Base-by-base conservation (phyloP, 2,888 invertebrate species). In the Drosophila mayaguana region DNA sequence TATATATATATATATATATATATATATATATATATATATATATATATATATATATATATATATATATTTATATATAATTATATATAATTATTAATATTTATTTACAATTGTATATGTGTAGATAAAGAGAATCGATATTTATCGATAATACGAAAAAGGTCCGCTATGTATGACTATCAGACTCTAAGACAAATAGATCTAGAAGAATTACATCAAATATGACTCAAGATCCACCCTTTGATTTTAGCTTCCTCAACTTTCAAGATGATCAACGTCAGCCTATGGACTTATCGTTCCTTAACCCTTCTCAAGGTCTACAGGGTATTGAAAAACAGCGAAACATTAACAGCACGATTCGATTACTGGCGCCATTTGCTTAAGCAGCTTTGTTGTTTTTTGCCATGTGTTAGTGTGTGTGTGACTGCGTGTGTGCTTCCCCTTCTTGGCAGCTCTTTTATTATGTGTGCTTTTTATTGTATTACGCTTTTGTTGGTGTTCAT, bases 381-480 rank as follows among this genome's bases (percentile, higher is more conserved):
- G 65, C 50, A 69, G 48, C 20, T 56, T 53, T 53, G 73, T 78
- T 75, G 51, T 62, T 50, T 45, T 34, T 63, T 61, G 56, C 9
- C 11, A 1, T 61, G 20, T 42, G 50, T 65, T 22, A 14, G 22
- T 18, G 18, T 57, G 28, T 38, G 48, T 66, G 34, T 18, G 25
- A 20, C 14, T 61, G 56, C 43, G 34, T 53, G 11, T 71, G 60
- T 59, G 70, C 45, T 51, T 56, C 43, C 16, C 43, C 61, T 45
- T 55, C 55, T 76, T 69, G 56, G 63, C 71, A 63, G 78, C 69
- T 83, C 71, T 82, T 86, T 84, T 86, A 82, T 84, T 84, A 83
- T 82, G 84, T 84, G 86, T 86, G 80, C 72, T 81, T 84, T 84
- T 85, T 84, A 85, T 85, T 83, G 86, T 86, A 76, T 85, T 86